Base-by-base conservation (phyloP, 2,888 invertebrate genomes). In the Ochropleura leucogaster region DNA sequence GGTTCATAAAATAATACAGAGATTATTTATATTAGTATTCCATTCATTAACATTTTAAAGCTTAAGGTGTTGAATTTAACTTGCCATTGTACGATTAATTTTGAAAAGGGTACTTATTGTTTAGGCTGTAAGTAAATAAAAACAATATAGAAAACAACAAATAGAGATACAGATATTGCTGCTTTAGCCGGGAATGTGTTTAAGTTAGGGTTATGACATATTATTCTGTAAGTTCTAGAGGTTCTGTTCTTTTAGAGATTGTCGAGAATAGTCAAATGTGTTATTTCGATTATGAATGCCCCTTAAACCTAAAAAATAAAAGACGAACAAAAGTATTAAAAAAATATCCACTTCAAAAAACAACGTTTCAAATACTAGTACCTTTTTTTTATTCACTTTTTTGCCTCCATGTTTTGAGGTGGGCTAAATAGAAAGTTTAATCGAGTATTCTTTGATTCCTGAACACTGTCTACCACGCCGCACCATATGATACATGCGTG, bases 31-130 rank as follows among this genome's bases (percentile, higher is more conserved):
- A n/a, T 82, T 30, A 49, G 12, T 51, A 63, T 71, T 65, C 40
- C 42, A 62, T 69, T 49, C 0, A 59, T 68, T 67, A 63, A 77
- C 47, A 30, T 47, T 55, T 72, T 63, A 60, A 62, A 60, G n/a
- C 42, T 18, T 74, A 55, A 14, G 55, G 57, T 77, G 47, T 68
- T 62, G 65, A 14, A 64, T 5, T 63, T 69, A 62, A 68, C 84
- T 85, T 85, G 85, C 85, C 84, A 85, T 73, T 83, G 46, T 75
- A 72, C 66, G 16, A 67, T 68, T 81, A 46, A 60, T 68, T 64
- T 70, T 40, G 42, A 65, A 53, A 75, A 68, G 49, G 20, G 78
- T 84, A 82, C 84, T 82, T 84, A 84, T 20, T 55, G 42, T 51
- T 66, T 77, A 66, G 42, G 20, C 59, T 77, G 30, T 76, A 81